These are phyloP conservation scores for Chloroclysta siterata DNA, from an alignment of 2,888 invertebrate species.

Conservation along the genomic window DNA sequence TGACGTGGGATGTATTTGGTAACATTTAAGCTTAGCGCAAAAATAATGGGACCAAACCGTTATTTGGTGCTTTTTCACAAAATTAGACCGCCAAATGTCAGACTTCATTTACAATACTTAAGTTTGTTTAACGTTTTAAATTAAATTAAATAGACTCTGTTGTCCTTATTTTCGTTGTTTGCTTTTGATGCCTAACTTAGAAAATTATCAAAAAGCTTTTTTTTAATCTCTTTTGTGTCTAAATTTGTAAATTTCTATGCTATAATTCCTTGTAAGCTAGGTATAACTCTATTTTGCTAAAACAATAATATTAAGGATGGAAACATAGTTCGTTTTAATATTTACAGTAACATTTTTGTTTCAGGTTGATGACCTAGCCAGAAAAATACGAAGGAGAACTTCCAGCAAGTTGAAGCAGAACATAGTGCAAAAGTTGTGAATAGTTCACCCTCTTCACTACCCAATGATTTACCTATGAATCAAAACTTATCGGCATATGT, in stretches of 20 bases:
- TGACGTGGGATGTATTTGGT: background rate
- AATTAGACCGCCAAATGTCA: background rate
- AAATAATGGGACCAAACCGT: background rate
- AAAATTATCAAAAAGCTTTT: no score
- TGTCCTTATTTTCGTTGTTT: no score
- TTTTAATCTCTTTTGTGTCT: no score
- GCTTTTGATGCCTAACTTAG: no score
- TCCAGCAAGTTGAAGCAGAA: constrained; percentile 33
- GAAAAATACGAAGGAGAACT: constrained; percentile 38
- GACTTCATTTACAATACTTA: background rate
- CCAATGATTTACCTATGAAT: constrained; percentile 7
- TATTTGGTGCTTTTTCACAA: background rate
- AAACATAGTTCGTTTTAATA: no score
- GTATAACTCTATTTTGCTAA: no score
- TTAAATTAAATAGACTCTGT: background rate
- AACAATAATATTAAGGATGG: no score
- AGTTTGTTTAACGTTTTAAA: background rate
- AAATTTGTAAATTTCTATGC: no score
- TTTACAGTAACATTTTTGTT: background rate
- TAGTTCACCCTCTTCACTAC: background rate
- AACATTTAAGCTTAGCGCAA: background rate
- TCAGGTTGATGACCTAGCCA: background rate
- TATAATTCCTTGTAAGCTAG: no score
- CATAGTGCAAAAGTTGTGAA: constrained; percentile 56
- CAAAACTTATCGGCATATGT: constrained; percentile 63